A percentile compares a stretch with the other conserved stretches of the same genome.
phyloP scores from a whole-genome alignment of 2,113 vertebrate species.

The Myotis yumanensis region DNA sequence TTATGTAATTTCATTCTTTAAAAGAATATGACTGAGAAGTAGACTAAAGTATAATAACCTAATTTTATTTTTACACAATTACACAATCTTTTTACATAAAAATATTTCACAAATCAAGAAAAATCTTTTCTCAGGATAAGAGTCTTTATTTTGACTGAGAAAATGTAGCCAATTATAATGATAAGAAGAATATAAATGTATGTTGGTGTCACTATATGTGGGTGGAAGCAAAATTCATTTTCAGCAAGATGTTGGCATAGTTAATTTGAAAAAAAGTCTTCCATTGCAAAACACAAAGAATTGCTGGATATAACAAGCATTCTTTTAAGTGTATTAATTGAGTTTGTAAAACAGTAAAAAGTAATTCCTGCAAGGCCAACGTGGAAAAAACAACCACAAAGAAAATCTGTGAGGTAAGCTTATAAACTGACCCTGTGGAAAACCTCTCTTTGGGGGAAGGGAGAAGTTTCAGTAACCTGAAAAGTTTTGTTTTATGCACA shows the following conservation, averaged over 20 bases:
- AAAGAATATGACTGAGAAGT: background rate
- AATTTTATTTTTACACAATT: background rate
- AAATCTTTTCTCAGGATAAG: background rate
- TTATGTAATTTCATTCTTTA: background rate
- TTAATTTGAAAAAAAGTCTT: background rate
- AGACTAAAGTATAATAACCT: background rate
- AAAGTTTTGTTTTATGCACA: background rate
- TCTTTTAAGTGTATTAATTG: background rate
- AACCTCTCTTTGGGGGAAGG: background rate
- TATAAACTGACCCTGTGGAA: background rate
- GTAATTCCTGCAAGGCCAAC: background rate
- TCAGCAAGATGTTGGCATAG: background rate
- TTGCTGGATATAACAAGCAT: background rate
- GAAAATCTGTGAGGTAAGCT: background rate
- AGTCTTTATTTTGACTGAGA: constrained; percentile 32
- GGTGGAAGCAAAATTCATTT: background rate
- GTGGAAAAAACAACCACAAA: background rate
- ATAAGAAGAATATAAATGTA: background rate
- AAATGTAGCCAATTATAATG: background rate
- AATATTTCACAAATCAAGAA: background rate
- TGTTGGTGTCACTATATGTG: rapidly evolving
- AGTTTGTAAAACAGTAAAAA: background rate
- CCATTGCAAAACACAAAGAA: background rate
- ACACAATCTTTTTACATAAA: background rate
- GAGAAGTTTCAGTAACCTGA: background rate